Base-by-base conservation (phyloP, 2,888 invertebrate species). In the Serripes groenlandicus region DNA sequence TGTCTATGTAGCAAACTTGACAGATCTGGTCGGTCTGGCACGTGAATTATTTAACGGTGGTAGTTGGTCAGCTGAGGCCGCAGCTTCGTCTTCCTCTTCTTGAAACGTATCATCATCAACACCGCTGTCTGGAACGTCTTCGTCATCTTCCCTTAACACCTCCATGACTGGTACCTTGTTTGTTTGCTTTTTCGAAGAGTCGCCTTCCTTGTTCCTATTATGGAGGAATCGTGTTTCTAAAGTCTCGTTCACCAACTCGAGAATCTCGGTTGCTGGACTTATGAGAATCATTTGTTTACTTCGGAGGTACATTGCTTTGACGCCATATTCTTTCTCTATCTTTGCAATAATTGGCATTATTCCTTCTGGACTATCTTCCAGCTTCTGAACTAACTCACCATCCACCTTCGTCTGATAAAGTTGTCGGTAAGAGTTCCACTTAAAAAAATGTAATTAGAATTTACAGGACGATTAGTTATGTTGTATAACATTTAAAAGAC, bases 201-300 rank as follows among this genome's bases (percentile, higher is more conserved):
- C 9, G 23, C 32, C 35, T 64, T 32, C 35, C 64, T 26, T 56
- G n/a, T n/a, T n/a, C 26, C 11, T 11, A 11, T 68, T 42, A 34
- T 26, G 26, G 4, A 72, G 37, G 26, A 58, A 74, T 26, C 85
- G 75, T 15, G 72, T 60, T 76, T 74, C 78, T 26, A 86, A 54
- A 30, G 86, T 86, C 62, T 86, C 86, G n/a, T 78, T 60, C 0
- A 81, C 83, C n/a, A 86, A 75, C 28, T 86, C 83, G 9, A 86
- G 73, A 23, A 86, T 83, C 42, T 86, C 86, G 21, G 34, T 15
- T 0, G 83, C 74, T 1, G 86, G 78, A 58, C 86, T 83, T 7
- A 86, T 76, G 5, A 86, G 64, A 9, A 80, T 56, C 70, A 86
- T 70, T 34, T 83, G 79, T 60, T 81, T 81, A 37, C 77, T 81